phyloP scores from a whole-genome alignment of 1,140 invertebrate species.

The Plectrocnemia conspersa region DNA sequence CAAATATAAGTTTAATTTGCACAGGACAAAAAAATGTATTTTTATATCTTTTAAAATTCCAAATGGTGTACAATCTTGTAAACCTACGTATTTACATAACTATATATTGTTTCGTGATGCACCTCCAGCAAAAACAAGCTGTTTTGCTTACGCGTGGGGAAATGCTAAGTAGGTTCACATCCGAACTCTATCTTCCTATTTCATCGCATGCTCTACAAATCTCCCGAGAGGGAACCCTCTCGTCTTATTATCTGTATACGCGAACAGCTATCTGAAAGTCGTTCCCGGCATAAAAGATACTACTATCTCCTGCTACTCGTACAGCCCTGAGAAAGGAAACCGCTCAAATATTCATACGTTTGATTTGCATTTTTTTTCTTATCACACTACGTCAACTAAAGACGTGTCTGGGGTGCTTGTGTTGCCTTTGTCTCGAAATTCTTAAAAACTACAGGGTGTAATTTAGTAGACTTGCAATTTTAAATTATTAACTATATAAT shows the following conservation, averaged over 20 bases:
- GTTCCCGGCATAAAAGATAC: slow-evolving; percentile 19
- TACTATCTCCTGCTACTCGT: slow-evolving; percentile 5
- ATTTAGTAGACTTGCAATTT: too few relatives aligned
- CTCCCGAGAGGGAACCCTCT: slow-evolving; percentile 20
- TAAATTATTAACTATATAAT: too few relatives aligned
- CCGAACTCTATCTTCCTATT: slow-evolving; percentile 31
- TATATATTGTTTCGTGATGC: too few relatives aligned
- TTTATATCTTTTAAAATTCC: too few relatives aligned
- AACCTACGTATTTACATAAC: too few relatives aligned
- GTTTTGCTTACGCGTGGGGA: slow-evolving; percentile 27
- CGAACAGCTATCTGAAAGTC: slow-evolving; percentile 14
- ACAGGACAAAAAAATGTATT: too few relatives aligned
- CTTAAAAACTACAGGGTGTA: too few relatives aligned
- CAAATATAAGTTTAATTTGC: too few relatives aligned
- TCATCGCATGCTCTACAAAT: slow-evolving; percentile 31
- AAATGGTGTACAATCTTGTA: too few relatives aligned
- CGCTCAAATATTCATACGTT: slow-evolving; percentile 22
- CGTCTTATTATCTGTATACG: slow-evolving; percentile 23
- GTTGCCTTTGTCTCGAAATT: too few relatives aligned
- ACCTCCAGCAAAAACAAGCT: slow-evolving; percentile 22
- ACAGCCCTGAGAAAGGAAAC: slow-evolving; percentile 2
- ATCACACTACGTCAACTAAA: slow-evolving; percentile 7
- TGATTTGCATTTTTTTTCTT: slow-evolving; percentile 17
- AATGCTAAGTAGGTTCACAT: slow-evolving; percentile 28
- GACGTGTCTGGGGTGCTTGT: slow-evolving; percentile 6